phyloP scores from a whole-genome alignment of 2,888 invertebrate genomes.

The Galeruca laticollis region DNA sequence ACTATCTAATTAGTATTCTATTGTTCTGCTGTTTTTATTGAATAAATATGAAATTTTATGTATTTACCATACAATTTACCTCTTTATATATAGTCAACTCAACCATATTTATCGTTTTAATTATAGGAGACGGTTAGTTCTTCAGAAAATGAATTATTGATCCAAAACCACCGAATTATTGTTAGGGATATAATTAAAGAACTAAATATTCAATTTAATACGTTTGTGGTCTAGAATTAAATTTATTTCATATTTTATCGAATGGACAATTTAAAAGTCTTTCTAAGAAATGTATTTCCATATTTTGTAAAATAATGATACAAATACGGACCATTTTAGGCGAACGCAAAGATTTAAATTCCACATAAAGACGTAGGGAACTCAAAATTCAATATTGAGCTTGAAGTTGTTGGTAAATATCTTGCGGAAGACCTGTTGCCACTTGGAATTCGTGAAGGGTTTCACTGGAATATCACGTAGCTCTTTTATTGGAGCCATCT shows the following conservation, averaged over 20 bases:
- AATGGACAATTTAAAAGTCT: too few species aligned
- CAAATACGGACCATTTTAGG: not conserved
- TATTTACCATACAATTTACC: not conserved
- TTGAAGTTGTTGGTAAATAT: conserved; percentile 58
- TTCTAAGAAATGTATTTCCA: too few species aligned
- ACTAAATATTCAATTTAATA: not conserved
- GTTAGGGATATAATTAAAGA: not conserved
- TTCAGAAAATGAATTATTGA: not conserved
- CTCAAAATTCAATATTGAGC: conserved; percentile 62
- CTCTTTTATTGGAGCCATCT: conserved; percentile 65
- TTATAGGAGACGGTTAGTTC: not conserved
- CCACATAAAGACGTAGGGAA: conserved; percentile 45
- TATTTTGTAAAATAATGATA: too few species aligned
- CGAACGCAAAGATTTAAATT: conserved; percentile 43
- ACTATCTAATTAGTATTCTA: too few species aligned
- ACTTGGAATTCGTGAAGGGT: conserved; percentile 63
- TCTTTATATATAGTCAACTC: not conserved
- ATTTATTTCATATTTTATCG: too few species aligned
- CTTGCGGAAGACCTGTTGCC: conserved; percentile 62
- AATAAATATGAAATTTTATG: too few species aligned
- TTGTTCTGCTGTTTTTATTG: too few species aligned
- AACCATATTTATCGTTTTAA: not conserved
- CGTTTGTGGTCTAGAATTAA: not conserved
- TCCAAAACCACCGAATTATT: not conserved
- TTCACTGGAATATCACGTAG: conserved; percentile 63